phyloP scores from a whole-genome alignment of 2,113 vertebrate species.

The Seriola aureovittata region DNA sequence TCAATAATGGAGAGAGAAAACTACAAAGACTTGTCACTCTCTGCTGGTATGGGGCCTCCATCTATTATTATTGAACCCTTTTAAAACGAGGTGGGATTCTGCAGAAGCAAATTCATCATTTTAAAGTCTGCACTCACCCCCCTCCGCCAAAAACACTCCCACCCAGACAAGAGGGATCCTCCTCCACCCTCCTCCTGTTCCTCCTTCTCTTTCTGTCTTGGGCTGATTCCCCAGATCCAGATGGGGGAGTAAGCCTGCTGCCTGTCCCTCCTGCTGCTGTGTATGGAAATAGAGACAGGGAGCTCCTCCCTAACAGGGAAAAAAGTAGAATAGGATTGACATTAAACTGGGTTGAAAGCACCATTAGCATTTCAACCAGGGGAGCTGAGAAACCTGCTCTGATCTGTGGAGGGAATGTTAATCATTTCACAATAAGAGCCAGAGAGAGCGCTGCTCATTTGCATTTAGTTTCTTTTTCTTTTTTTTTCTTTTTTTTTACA shows the following conservation, averaged over 20 bases:
- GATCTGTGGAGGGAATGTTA: conserved; percentile 82
- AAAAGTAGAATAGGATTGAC: conserved; percentile 72
- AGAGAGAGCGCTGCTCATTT: conserved; percentile 62
- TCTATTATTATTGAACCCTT: conserved; percentile 44
- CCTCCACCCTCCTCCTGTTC: conserved; percentile 38
- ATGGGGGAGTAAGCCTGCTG: conserved; percentile 66
- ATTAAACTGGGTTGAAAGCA: conserved; percentile 75
- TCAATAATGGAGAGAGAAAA: conserved; percentile 44
- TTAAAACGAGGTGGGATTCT: conserved; percentile 30
- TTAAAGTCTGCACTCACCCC: neutral
- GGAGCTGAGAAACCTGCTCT: conserved; percentile 76
- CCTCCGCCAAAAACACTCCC: neutral
- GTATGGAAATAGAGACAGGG: conserved; percentile 64
- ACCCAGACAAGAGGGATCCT: conserved; percentile 44
- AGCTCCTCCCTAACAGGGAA: conserved; percentile 61
- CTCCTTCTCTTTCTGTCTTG: conserved; percentile 49
- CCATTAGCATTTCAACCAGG: conserved; percentile 85
- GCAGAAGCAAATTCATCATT: conserved; percentile 17
- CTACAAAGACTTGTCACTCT: conserved; percentile 46
- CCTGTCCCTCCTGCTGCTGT: conserved; percentile 72
- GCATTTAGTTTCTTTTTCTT: conserved; percentile 49
- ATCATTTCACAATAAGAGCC: conserved; percentile 76
- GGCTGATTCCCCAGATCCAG: conserved; percentile 62
- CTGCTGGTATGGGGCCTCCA: neutral
- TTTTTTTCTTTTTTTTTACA: conserved; percentile 17